phyloP scores from a whole-genome alignment of 1,140 invertebrate genomes.

The Orius laevigatus region DNA sequence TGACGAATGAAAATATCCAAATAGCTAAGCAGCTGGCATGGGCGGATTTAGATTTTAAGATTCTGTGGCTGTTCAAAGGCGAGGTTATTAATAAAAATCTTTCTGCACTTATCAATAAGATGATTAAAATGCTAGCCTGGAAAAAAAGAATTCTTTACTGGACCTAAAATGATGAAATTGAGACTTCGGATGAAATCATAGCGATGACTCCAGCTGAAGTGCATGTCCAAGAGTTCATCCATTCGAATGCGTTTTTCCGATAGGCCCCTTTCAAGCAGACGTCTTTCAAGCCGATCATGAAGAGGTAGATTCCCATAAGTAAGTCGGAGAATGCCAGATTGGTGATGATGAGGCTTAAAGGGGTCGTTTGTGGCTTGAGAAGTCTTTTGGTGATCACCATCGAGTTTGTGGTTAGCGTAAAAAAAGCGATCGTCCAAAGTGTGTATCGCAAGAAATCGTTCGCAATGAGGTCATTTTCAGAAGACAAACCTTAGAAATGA shows the following conservation, averaged over 20 bases:
- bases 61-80: conserved; percentile 40
- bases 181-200: conserved; percentile 51
- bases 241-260: conserved; percentile 39
- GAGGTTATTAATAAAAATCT: conserved; percentile 52
- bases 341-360: conserved; percentile 43
- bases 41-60: conserved; percentile 37
- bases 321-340: conserved; percentile 64
- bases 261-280: conserved; percentile 43
- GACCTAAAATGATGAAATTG: not conserved
- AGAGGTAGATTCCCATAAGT: conserved; percentile 61
- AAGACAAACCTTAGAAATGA: conserved; percentile 39
- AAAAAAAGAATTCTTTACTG: conserved; percentile 8
- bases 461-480: conserved; percentile 44
- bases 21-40: conserved; percentile 35
- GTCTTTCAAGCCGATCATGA: conserved; percentile 52
- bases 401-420: conserved; percentile 47
- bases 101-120: conserved; percentile 61
- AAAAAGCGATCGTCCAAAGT: conserved; percentile 53
- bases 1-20: conserved; percentile 43
- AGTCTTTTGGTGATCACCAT: conserved; percentile 51
- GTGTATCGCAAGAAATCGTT: conserved; percentile 42
- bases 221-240: conserved; percentile 53
- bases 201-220: conserved; percentile 43
- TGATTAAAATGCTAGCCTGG: conserved; percentile 51
- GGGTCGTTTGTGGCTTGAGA: conserved; percentile 38